Conservation (phyloP, 2,113 vertebrate genomes). For the Pandion haliaetus region DNA sequence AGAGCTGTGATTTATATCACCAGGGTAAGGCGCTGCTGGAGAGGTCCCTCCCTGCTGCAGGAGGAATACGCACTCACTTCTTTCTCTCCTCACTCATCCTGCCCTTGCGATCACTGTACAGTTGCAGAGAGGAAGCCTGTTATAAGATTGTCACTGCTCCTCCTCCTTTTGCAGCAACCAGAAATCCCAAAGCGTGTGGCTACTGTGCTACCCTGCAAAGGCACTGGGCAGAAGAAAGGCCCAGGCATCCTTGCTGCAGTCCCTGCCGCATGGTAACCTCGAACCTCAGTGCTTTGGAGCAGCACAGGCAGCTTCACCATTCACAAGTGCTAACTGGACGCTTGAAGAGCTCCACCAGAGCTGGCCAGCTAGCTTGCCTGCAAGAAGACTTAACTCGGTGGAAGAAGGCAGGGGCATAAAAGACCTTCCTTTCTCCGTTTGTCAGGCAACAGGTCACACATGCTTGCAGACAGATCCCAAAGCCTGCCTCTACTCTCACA, state of each 20-base stretch:
- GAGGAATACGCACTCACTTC: neutral
- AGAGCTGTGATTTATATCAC: conserved; percentile 34
- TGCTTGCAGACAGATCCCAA: conserved; percentile 43
- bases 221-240: neutral
- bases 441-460: conserved; percentile 47
- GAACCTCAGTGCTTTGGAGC: accelerated
- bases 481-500: conserved; percentile 30
- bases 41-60: conserved; percentile 11
- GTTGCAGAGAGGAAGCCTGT: neutral
- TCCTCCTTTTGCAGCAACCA: neutral
- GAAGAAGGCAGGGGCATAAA: neutral
- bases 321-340: neutral
- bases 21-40: neutral
- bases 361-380: neutral
- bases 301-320: neutral
- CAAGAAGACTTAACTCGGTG: neutral
- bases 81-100: neutral
- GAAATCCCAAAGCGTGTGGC: neutral
- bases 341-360: neutral
- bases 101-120: neutral
- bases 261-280: accelerated
- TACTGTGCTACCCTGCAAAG: neutral
- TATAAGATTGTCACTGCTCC: accelerated
- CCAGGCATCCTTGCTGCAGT: neutral
- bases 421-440: neutral